phyloP scores from a whole-genome alignment of 2,797 vertebrate species.

The Buceros bicornis region DNA sequence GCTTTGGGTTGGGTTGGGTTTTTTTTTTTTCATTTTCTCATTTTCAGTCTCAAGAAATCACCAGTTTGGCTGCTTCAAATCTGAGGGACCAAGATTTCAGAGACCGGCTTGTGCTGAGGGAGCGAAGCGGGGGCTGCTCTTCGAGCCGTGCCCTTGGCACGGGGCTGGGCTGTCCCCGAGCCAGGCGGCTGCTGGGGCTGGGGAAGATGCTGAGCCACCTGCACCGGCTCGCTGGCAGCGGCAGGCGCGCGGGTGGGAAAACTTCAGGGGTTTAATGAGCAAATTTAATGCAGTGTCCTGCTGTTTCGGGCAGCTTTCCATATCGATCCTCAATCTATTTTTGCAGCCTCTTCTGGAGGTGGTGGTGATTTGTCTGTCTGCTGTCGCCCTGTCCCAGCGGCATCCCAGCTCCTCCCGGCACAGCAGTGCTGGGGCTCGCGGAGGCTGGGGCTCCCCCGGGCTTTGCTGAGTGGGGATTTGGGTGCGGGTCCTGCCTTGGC shows the following conservation, averaged over 20 bases:
- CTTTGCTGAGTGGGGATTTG: not conserved
- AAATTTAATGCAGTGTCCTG: conserved; percentile 4
- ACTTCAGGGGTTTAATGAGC: not conserved
- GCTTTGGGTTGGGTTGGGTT: no score
- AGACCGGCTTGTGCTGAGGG: not conserved
- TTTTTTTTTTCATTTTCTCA: not conserved
- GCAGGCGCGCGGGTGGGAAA: not conserved
- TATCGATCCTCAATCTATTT: conserved; percentile 28
- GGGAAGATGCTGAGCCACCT: not conserved
- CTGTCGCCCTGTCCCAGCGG: not conserved
- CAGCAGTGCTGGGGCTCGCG: rapidly evolving
- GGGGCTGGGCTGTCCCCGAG: not conserved
- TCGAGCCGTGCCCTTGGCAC: not conserved
- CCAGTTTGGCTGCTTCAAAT: not conserved
- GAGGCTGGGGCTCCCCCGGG: not conserved
- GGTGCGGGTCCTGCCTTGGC: not conserved
- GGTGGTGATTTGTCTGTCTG: conserved; percentile 31
- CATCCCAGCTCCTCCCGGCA: not conserved
- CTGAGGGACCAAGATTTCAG: not conserved
- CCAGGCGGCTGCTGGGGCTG: not conserved
- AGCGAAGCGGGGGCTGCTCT: not conserved
- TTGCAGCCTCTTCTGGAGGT: not conserved
- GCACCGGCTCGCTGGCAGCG: not conserved
- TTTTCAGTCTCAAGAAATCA: not conserved
- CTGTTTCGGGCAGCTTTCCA: conserved; percentile 48